These are phyloP conservation scores for Cantharis nigra DNA, from an alignment of 2,888 invertebrate species.

Conservation along the genomic window DNA sequence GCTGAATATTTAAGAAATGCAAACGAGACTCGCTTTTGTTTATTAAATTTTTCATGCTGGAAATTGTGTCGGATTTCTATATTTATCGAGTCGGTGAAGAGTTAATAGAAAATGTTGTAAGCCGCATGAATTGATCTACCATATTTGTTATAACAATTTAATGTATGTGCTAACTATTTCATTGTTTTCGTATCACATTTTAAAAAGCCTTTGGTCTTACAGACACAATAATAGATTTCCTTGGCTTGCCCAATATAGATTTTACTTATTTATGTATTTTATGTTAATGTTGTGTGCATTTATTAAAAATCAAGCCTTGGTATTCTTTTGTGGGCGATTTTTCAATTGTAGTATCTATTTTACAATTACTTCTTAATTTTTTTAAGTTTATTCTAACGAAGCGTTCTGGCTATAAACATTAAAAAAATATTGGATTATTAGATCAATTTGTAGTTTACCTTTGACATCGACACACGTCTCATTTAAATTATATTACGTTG, in stretches of 20 bases:
- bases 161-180: background rate
- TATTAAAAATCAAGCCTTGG: constrained; percentile 1
- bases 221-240: constrained; percentile 11
- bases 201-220: background rate
- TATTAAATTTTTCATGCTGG: background rate
- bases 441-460: too few species aligned
- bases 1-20: background rate
- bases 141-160: background rate
- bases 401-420: too few species aligned
- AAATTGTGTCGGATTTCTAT: background rate
- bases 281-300: background rate
- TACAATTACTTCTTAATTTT: background rate
- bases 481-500: too few species aligned
- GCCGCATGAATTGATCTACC: background rate
- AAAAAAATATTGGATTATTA: too few species aligned
- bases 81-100: background rate
- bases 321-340: background rate
- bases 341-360: background rate
- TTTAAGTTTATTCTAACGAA: too few species aligned
- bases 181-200: background rate
- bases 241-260: constrained; percentile 16
- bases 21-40: background rate
- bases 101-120: background rate
- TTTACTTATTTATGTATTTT: constrained; percentile 7
- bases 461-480: too few species aligned